Base-by-base conservation (phyloP, 1,140 invertebrate species). In the Coelopa frigida region DNA sequence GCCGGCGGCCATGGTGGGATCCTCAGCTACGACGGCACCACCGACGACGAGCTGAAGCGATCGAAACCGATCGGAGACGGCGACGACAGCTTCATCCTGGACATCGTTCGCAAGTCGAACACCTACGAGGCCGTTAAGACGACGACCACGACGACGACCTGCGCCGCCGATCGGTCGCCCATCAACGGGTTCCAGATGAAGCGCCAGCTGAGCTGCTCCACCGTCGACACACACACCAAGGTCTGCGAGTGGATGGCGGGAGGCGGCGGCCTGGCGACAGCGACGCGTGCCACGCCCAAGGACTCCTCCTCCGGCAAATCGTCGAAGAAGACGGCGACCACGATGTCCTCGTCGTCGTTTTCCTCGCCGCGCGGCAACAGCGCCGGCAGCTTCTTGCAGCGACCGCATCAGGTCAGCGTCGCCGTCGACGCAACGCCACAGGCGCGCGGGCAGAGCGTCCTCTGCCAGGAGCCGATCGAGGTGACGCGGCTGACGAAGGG, bases 181-280 rank as follows among this genome's bases (percentile, higher is more conserved):
- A 60, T 61, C 29, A 62, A 66, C 45, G 62, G 75, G 32, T 82
- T 80, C 51, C 80, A 82, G 65, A 68, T 84, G 8, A 78, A 81
- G 12, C 67, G 84, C 27, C 81, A 85, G 56, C 77, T 84, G 53
- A 87, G 85, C 1, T 79, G 76, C 10, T 88, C 85, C 37, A 88
- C 86, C 0, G 80, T 90, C 48, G 86, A 89, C 59, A 83, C 87
- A 0, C 83, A 88, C 56, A 83, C 85, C 10, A 88, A 89, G 73
- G 87, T 90, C 3, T 77, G 80, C 44, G 84, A 89, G 45, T 90
- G 87, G 87, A 90, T 90, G 52, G 26, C 35, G n/a, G 22, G n/a
- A 15, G 32, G 32, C 15, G 27, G 36, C 4, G 37, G 46, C 23
- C 14, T 39, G 12, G n/a, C n/a, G n/a, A n/a, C n/a, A n/a, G n/a